Conservation (phyloP, 1,140 invertebrate species). For the Samia ricini region DNA sequence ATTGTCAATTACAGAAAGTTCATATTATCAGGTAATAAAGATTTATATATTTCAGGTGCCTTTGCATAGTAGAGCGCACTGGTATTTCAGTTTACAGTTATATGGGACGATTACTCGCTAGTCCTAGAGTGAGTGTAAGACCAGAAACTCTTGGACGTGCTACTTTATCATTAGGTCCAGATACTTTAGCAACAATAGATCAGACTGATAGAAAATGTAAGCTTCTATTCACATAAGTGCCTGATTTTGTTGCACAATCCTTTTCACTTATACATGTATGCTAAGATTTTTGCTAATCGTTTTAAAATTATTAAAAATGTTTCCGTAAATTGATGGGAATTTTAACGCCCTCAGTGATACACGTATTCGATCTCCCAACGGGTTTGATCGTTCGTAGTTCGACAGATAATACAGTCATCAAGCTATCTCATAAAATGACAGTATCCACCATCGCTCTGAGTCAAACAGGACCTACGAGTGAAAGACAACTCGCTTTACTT, state of each 20-base stretch:
- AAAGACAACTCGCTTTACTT: constrained; percentile 66
- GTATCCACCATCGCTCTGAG: constrained; percentile 87
- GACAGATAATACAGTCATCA: constrained; percentile 79
- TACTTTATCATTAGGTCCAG: constrained; percentile 84
- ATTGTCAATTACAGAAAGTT: too few relatives aligned
- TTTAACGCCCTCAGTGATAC: constrained; percentile 81
- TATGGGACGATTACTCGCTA: constrained; percentile 88
- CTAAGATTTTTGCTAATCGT: too few relatives aligned
- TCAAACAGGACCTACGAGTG: constrained; percentile 83
- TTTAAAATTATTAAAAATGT: too few relatives aligned
- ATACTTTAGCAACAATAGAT: constrained; percentile 91
- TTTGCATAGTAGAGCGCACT: constrained; percentile 89
- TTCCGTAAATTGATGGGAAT: too few relatives aligned
- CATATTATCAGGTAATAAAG: too few relatives aligned
- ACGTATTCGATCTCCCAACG: constrained; percentile 89
- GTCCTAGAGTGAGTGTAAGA: constrained; percentile 86
- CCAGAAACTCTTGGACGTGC: constrained; percentile 71
- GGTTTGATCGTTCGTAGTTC: constrained; percentile 81
- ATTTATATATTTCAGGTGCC: constrained; percentile 81
- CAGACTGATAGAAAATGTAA: constrained; percentile 88
- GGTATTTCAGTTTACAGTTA: constrained; percentile 91
- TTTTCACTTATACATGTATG: too few relatives aligned
- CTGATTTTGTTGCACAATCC: too few relatives aligned
- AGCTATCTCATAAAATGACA: constrained; percentile 81
- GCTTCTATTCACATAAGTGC: constrained; percentile 15